Conservation (phyloP, 2,888 invertebrate species). For the Chrysolina oricalcia region DNA sequence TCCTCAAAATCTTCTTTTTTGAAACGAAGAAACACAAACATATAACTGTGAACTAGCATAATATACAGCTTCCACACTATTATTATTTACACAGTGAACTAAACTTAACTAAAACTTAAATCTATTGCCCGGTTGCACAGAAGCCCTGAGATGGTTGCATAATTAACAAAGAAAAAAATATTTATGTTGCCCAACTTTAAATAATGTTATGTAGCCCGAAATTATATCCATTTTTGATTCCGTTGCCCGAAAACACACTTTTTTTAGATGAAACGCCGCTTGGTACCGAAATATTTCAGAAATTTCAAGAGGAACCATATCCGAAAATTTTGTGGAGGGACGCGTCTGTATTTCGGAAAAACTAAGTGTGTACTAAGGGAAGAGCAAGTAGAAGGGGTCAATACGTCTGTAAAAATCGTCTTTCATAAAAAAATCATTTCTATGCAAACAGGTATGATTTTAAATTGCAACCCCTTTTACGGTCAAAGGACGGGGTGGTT, state of each 20-base stretch:
- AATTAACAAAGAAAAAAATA: conserved; percentile 35
- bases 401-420: conserved; percentile 67
- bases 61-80: conserved; percentile 9
- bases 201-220: conserved; percentile 46
- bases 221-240: conserved; percentile 31
- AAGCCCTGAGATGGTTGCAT: conserved; percentile 70
- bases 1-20: background rate
- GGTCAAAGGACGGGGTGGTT: conserved; percentile 49
- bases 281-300: conserved; percentile 33
- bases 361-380: conserved; percentile 61
- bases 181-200: conserved; percentile 48
- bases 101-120: conserved; percentile 51
- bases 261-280: conserved; percentile 41
- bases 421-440: conserved; percentile 62
- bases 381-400: conserved; percentile 62
- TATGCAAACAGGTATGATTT: conserved; percentile 68
- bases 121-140: conserved; percentile 68
- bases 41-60: background rate
- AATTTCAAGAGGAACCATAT: conserved; percentile 55
- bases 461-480: conserved; percentile 59
- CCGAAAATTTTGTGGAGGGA: conserved; percentile 54
- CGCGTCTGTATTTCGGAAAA: conserved; percentile 61
- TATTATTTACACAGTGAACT: conserved; percentile 37
- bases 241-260: conserved; percentile 58
- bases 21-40: background rate